Evolutionary conservation across 1,140 invertebrate genomes (phyloP).

Genomic region (Apis florea): DNA sequence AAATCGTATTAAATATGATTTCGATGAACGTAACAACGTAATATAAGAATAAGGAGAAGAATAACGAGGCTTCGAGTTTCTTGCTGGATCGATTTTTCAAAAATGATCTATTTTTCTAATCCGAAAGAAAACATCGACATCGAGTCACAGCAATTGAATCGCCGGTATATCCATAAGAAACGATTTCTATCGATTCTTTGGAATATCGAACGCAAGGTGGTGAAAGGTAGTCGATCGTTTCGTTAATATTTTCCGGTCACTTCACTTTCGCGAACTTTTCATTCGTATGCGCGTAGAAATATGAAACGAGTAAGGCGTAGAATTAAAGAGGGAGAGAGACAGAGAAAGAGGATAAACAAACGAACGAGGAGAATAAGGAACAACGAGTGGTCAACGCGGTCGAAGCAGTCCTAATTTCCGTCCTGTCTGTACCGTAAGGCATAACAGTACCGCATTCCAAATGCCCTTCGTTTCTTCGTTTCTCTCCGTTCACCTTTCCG

Average conservation of each 20-base stretch:
- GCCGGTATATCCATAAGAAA: not conserved
- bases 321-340: not conserved
- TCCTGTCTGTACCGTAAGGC: slow-evolving; percentile 76
- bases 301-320: not conserved
- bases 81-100: not conserved
- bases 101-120: too few relatives aligned
- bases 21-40: too few relatives aligned
- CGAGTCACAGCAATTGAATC: too few relatives aligned
- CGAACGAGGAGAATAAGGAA: slow-evolving; percentile 33
- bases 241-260: not conserved
- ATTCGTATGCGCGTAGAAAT: not conserved
- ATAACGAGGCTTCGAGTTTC: too few relatives aligned
- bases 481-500: slow-evolving; percentile 72
- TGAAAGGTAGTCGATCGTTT: not conserved
- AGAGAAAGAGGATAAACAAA: slow-evolving; percentile 23
- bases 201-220: not conserved
- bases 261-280: too few relatives aligned
- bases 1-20: too few relatives aligned
- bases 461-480: slow-evolving; percentile 77
- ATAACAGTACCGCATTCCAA: slow-evolving; percentile 79
- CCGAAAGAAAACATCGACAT: too few relatives aligned
- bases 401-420: slow-evolving; percentile 79
- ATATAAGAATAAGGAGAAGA: too few relatives aligned
- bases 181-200: not conserved
- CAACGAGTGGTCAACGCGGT: slow-evolving; percentile 38